Conservation (phyloP, 1,140 invertebrate species). For the Hypsibius dujardini region DNA sequence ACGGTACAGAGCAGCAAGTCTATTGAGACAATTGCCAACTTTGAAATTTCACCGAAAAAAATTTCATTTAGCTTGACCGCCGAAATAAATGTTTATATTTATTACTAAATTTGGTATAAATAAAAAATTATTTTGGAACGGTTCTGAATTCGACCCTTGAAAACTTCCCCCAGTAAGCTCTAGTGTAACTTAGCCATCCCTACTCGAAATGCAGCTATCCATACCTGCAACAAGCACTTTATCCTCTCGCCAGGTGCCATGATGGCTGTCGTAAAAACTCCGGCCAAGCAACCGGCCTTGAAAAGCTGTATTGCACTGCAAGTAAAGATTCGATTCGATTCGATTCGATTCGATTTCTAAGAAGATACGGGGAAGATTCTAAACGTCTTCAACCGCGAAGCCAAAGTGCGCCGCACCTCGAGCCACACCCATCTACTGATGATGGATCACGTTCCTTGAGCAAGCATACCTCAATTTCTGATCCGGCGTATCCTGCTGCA, state of each 20-base stretch:
- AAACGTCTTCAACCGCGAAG: neutral
- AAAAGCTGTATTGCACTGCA: conserved; percentile 50
- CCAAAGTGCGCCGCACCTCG: neutral
- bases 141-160: too few species aligned
- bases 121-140: too few species aligned
- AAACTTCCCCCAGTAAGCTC: too few species aligned
- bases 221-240: conserved; percentile 79
- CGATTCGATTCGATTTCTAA: too few species aligned
- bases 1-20: too few species aligned
- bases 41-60: neutral
- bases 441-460: neutral
- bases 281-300: conserved; percentile 77
- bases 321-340: conserved; percentile 19
- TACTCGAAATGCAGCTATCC: conserved; percentile 19
- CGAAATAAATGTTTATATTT: too few species aligned
- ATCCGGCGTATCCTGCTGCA: conserved; percentile 41
- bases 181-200: neutral
- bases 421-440: too few species aligned
- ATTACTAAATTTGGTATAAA: too few species aligned
- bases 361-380: neutral
- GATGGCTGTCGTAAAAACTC: conserved; percentile 77
- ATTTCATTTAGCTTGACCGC: too few species aligned
- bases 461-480: conserved; percentile 43
- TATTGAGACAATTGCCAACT: neutral
- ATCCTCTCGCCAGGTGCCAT: conserved; percentile 96